These are phyloP conservation scores for Myanophis thanlyinensis DNA, from an alignment of 2,113 vertebrate genomes.

Conservation along the genomic window DNA sequence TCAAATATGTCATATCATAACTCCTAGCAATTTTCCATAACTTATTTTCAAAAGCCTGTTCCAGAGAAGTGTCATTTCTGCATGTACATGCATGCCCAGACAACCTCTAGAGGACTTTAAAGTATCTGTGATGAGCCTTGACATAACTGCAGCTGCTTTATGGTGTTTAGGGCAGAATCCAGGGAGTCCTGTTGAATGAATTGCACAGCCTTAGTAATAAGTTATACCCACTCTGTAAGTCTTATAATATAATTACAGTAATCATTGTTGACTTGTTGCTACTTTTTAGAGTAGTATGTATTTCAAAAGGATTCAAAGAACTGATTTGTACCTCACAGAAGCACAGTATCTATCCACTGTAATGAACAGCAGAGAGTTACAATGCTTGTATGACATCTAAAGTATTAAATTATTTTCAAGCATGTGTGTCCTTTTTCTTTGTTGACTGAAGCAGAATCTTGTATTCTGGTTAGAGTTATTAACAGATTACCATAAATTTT, in stretches of 20 bases:
- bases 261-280: background rate
- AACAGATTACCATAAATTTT: background rate
- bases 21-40: accelerated
- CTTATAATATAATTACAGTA: background rate
- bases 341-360: background rate
- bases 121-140: background rate
- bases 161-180: background rate
- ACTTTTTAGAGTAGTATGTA: background rate
- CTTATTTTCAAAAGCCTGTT: background rate
- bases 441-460: background rate
- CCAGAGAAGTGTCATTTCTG: background rate
- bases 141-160: background rate
- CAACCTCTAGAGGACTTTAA: background rate
- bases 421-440: background rate
- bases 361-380: background rate
- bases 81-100: background rate
- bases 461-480: background rate
- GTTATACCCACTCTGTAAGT: accelerated
- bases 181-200: background rate
- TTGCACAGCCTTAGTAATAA: background rate
- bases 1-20: background rate
- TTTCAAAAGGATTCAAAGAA: background rate
- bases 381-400: background rate
- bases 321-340: background rate
- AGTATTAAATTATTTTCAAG: background rate